A percentile compares a stretch with the other conserved stretches of the same genome.
Conservation (phyloP, 2,888 invertebrate genomes). For the Synergus laeviventris region DNA sequence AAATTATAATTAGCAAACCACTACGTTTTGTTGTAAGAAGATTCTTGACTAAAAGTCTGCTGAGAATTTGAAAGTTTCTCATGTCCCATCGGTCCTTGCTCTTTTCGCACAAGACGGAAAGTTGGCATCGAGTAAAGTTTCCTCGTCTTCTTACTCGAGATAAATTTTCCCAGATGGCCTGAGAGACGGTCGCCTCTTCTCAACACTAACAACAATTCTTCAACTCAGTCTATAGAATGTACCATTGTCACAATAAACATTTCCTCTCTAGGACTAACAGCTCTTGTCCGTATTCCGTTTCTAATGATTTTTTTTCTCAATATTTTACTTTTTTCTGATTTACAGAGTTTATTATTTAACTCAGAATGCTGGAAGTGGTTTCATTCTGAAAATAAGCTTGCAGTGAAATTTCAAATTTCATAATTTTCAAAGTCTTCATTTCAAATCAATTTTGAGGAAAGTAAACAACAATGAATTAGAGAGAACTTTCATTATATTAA, state of each 20-base stretch:
- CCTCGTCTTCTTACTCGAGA: conserved; percentile 46
- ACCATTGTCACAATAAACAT: conserved; percentile 30
- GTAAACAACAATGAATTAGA: conserved; percentile 5
- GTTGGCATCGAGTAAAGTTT: conserved; percentile 49
- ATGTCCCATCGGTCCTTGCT: conserved; percentile 41
- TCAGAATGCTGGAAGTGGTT: too few relatives aligned
- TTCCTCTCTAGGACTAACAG: neutral
- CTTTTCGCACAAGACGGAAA: conserved; percentile 47
- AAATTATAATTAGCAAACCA: conserved; percentile 30
- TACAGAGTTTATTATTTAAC: neutral
- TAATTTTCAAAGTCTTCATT: neutral
- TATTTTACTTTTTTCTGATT: neutral
- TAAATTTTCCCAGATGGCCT: conserved; percentile 47
- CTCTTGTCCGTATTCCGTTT: neutral
- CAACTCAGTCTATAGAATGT: conserved; percentile 22
- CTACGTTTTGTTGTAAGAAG: conserved; percentile 3
- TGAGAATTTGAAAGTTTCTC: conserved; percentile 31
- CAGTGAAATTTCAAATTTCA: too few relatives aligned
- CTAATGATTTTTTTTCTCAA: neutral
- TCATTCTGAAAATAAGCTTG: too few relatives aligned
- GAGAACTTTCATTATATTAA: neutral
- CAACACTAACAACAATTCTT: conserved; percentile 42
- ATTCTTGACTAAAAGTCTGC: conserved; percentile 23
- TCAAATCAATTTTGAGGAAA: neutral
- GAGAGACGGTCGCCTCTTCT: conserved; percentile 42